These are phyloP conservation scores for Chrysomela aeneicollis DNA, from an alignment of 2,888 invertebrate genomes.

Conservation along the genomic window DNA sequence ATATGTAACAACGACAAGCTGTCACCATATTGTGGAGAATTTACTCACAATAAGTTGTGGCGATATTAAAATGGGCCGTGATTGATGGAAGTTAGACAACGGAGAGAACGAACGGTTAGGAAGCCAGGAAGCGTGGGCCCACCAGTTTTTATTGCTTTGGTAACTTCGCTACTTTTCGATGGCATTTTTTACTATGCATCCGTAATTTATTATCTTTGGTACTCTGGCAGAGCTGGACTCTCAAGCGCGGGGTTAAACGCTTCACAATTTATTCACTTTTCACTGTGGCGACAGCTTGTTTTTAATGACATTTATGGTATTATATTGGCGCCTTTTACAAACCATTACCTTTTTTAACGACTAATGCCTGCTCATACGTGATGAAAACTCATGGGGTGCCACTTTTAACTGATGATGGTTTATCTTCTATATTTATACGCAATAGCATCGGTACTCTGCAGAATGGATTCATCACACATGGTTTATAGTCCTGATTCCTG, in stretches of 20 bases:
- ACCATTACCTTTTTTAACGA: background rate
- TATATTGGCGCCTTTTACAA: background rate
- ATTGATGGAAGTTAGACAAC: conserved; percentile 61
- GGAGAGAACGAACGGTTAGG: conserved; percentile 49
- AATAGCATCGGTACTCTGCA: too few relatives aligned
- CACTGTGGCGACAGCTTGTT: conserved; percentile 15
- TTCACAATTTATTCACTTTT: conserved; percentile 14
- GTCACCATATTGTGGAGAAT: conserved; percentile 61
- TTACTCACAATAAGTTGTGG: conserved; percentile 61
- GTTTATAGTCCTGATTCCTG: too few relatives aligned
- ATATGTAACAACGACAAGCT: conserved; percentile 51
- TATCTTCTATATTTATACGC: too few relatives aligned
- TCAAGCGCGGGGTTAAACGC: conserved; percentile 12
- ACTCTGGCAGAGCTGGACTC: conserved; percentile 5
- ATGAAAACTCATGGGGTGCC: too few relatives aligned
- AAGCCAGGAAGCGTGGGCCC: conserved; percentile 51
- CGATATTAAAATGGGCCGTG: conserved; percentile 63
- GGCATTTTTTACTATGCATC: conserved; percentile 15
- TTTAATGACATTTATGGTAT: conserved; percentile 13
- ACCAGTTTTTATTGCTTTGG: conserved; percentile 46
- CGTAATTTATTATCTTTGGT: conserved; percentile 21
- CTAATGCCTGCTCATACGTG: background rate
- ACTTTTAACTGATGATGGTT: too few relatives aligned
- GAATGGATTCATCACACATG: too few relatives aligned
- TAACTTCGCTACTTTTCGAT: conserved; percentile 15